phyloP scores from a whole-genome alignment of 1,140 invertebrate genomes.

The Bombus waltoni region DNA sequence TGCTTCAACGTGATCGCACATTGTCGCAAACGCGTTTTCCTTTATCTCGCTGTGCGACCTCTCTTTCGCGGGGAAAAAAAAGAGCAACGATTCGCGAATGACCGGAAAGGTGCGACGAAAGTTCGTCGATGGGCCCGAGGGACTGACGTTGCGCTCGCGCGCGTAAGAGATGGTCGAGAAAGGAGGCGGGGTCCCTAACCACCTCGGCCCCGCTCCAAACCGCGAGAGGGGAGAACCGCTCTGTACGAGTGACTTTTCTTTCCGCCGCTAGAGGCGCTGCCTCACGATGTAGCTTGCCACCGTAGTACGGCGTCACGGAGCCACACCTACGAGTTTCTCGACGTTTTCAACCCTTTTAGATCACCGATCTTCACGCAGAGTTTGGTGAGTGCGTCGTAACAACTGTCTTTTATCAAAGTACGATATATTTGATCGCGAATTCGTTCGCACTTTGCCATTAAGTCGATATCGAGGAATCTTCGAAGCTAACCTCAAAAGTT shows the following conservation, averaged over 20 bases:
- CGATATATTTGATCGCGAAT: too few species aligned
- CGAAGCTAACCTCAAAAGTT: constrained; percentile 76
- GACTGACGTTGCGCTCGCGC: constrained; percentile 52
- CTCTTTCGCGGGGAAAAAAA: neutral
- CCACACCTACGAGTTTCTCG: constrained; percentile 76
- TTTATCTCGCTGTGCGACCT: neutral
- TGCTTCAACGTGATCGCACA: constrained; percentile 46
- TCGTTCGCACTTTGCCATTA: fast-evolving
- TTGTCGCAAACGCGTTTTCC: constrained; percentile 30
- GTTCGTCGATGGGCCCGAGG: constrained; percentile 54
- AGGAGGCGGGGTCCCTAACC: constrained; percentile 68
- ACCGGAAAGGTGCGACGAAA: constrained; percentile 39
- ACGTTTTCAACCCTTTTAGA: constrained; percentile 32
- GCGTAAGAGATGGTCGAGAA: constrained; percentile 62
- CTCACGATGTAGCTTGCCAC: constrained; percentile 38
- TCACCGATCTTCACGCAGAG: neutral
- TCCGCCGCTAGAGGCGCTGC: constrained; percentile 58
- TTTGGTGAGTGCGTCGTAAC: constrained; percentile 41
- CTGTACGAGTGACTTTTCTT: constrained; percentile 3
- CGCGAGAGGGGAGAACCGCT: constrained; percentile 41
- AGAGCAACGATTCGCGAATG: neutral
- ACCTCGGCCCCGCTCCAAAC: constrained; percentile 35
- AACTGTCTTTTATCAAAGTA: neutral
- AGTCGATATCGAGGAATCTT: neutral
- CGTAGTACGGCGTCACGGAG: constrained; percentile 76